These are phyloP conservation scores for Chrysolina oricalcia DNA, from an alignment of 2,888 invertebrate genomes.

Conservation along the genomic window DNA sequence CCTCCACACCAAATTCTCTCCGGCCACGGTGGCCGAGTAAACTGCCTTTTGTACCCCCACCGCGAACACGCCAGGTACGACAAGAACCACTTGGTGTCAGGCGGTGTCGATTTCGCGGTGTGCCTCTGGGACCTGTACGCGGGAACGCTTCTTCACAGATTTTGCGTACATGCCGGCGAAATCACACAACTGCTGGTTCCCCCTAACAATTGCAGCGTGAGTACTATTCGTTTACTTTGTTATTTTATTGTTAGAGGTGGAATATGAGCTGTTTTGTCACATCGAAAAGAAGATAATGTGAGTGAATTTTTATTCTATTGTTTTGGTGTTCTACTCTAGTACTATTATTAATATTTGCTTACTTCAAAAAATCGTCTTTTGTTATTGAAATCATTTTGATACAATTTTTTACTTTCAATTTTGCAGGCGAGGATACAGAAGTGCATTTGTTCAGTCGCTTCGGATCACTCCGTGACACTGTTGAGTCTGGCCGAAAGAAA, in stretches of 20 bases:
- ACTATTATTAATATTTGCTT: too few species aligned
- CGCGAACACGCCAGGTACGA: conserved; percentile 93
- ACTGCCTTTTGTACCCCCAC: conserved; percentile 95
- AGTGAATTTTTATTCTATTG: background rate
- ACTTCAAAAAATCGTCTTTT: too few species aligned
- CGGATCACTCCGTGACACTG: conserved; percentile 97
- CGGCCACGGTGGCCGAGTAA: conserved; percentile 95
- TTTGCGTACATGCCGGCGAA: conserved; percentile 98
- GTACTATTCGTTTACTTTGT: conserved; percentile 62
- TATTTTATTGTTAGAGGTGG: conserved; percentile 29
- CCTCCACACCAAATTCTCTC: conserved; percentile 89
- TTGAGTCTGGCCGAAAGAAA: conserved; percentile 94
- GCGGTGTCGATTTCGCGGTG: conserved; percentile 98
- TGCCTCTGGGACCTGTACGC: conserved; percentile 96
- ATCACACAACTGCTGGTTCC: conserved; percentile 95
- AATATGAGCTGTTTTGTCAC: too few species aligned
- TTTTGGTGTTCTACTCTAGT: too few species aligned
- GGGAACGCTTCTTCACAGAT: conserved; percentile 91
- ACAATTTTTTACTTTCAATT: conserved; percentile 43
- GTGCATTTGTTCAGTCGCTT: conserved; percentile 96
- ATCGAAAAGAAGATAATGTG: too few species aligned
- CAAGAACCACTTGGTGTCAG: conserved; percentile 91
- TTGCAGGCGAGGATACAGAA: conserved; percentile 91
- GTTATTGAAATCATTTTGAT: too few species aligned
- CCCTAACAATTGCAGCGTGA: conserved; percentile 90